phyloP scores from a whole-genome alignment of 1,140 invertebrate genomes.

The Macrobrachium rosenbergii region DNA sequence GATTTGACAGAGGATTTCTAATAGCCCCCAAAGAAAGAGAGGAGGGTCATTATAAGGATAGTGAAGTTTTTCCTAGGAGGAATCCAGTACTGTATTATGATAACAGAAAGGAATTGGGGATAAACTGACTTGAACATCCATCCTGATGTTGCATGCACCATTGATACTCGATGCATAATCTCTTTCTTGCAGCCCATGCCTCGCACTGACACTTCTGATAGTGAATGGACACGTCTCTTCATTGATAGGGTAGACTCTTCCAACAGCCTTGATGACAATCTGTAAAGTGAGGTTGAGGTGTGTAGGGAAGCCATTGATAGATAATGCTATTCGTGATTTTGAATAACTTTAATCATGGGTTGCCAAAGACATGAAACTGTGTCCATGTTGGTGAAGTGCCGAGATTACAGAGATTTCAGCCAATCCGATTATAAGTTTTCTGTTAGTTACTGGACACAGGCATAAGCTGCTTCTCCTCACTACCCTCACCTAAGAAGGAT shows the following conservation, averaged over 20 bases:
- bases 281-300: constrained; percentile 47
- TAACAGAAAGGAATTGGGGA: too few relatives aligned
- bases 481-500: not conserved
- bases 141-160: not conserved
- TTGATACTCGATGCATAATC: constrained; percentile 13
- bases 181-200: constrained; percentile 57
- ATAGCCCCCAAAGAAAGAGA: too few relatives aligned
- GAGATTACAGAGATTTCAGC: constrained; percentile 37
- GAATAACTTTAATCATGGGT: not conserved
- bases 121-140: not conserved
- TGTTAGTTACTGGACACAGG: not conserved
- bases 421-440: not conserved
- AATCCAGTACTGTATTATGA: too few relatives aligned
- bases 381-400: constrained; percentile 31
- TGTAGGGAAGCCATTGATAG: constrained; percentile 27
- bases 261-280: constrained; percentile 53
- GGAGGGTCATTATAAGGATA: too few relatives aligned
- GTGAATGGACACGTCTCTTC: constrained; percentile 65
- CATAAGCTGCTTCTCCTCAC: not conserved
- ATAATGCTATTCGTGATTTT: not conserved
- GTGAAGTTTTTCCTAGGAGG: too few relatives aligned
- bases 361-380: constrained; percentile 19
- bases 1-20: too few relatives aligned
- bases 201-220: constrained; percentile 63
- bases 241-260: constrained; percentile 62